These are phyloP conservation scores for Condylostylus longicornis DNA, from an alignment of 1,140 invertebrate genomes.

Conservation along the genomic window DNA sequence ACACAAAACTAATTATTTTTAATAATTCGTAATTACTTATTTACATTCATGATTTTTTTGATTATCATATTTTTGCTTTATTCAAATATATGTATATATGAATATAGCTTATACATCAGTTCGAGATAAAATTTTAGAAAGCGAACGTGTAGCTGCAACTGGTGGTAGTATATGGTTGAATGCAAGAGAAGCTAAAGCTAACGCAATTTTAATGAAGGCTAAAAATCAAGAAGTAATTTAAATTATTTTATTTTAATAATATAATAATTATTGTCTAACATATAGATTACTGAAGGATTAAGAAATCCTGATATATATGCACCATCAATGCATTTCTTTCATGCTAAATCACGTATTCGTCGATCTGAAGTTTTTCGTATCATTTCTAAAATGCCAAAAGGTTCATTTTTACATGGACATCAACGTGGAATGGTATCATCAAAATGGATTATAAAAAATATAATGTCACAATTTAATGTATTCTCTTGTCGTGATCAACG, in stretches of 20 bases:
- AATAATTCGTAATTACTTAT: too few species aligned
- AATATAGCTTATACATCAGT: conserved; percentile 25
- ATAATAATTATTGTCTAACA: not conserved
- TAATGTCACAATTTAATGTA: conserved; percentile 52
- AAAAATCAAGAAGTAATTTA: conserved; percentile 17
- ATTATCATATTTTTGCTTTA: too few species aligned
- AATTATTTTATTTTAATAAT: not conserved
- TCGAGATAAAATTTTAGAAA: conserved; percentile 24
- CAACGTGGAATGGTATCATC: conserved; percentile 47
- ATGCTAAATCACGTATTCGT: conserved; percentile 42
- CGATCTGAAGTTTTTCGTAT: conserved; percentile 52
- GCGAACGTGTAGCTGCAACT: conserved; percentile 17
- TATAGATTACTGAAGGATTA: conserved; percentile 18
- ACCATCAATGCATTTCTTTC: conserved; percentile 51
- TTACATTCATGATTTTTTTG: too few species aligned
- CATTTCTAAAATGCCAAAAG: conserved; percentile 54
- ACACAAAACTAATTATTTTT: too few species aligned
- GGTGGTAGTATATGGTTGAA: conserved; percentile 24
- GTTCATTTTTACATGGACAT: conserved; percentile 56
- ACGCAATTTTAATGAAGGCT: conserved; percentile 27
- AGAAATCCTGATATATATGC: conserved; percentile 30
- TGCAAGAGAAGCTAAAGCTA: conserved; percentile 26
- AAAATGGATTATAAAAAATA: conserved; percentile 48
- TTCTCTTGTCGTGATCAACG: conserved; percentile 46
- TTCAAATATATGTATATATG: too few species aligned